Base-by-base conservation (phyloP, 2,888 invertebrate species). In the Napeogenes sylphis region DNA sequence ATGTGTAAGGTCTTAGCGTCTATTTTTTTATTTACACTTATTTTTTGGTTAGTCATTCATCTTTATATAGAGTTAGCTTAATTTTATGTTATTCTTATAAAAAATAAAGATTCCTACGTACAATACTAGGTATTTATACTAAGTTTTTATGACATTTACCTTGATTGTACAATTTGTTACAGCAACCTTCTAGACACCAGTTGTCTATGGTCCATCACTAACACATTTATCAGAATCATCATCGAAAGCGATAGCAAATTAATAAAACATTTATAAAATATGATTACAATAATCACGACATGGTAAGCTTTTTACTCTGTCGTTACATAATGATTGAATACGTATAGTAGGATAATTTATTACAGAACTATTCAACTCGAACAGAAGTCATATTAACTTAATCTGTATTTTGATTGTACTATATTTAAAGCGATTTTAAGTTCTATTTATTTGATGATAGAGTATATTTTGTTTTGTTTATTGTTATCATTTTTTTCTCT, bases 361-460 rank as follows among this genome's bases (percentile, higher is more conserved):
- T 61, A 61, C 14, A 54, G 56, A 59, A 63, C 55, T 55, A 71
- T 70, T 66, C 65, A 67, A 58, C 55, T 30, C 56, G 59, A 59
- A 70, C 67, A 68, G 70, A 62, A 70, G 69, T 70, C 67, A 58
- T 35, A 35, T 35, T 35, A 35, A 5, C 6, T 35, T 35, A 21
- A 61, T 68, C 63, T 61, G 53, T 62, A 59, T 64, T 65, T 66
- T 63, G 47, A 45, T 56, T 62, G 21, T 55, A 57, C 53, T 33
- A 45, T 58, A 13, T 30, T 21, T 8, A 21, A 42, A 10, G 10
- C 3, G 4, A 35, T 35, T 55, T 35, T 42, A 3, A 61, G 45
- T 51, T 54, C 61, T 64, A 64, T 33, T 1, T 0, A 1, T 0
- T 38, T 45, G 6, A 0, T 12, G 10, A 54, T 60, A 62, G 30